Percentiles rank a stretch among this genome's conserved stretches.
phyloP scores from a whole-genome alignment of 2,888 invertebrate species.

The Scaptomyza polygonia region DNA sequence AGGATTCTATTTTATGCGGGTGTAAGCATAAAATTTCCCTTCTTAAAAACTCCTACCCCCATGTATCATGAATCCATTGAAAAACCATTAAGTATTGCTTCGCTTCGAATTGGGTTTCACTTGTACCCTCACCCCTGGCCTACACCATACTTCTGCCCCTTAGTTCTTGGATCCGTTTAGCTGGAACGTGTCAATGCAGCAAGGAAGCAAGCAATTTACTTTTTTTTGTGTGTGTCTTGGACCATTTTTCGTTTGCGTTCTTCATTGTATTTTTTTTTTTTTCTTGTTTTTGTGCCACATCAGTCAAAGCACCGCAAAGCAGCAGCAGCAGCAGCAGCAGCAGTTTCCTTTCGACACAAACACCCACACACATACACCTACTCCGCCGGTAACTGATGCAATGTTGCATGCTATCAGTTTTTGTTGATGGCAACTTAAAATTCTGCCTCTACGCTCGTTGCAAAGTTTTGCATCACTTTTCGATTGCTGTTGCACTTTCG shows the following conservation, averaged over 20 bases:
- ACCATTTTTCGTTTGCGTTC: constrained; percentile 23
- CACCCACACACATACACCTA: not conserved
- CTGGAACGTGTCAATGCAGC: constrained; percentile 69
- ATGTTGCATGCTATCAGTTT: constrained; percentile 52
- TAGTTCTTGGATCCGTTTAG: constrained; percentile 22
- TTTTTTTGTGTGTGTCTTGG: constrained; percentile 28
- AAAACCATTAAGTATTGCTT: constrained; percentile 69
- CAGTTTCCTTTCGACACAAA: constrained; percentile 34
- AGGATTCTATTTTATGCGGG: constrained; percentile 47
- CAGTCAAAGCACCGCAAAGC: constrained; percentile 74
- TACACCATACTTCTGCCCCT: not conserved
- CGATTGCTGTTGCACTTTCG: constrained; percentile 38
- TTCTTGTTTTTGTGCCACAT: constrained; percentile 66
- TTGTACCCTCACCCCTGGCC: not conserved
- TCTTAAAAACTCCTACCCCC: constrained; percentile 17
- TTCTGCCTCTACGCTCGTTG: constrained; percentile 32
- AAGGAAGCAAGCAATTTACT: constrained; percentile 57
- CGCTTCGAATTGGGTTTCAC: constrained; percentile 26
- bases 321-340: constrained; percentile 66
- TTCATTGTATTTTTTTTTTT: too few relatives aligned
- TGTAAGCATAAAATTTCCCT: not conserved
- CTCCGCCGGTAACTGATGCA: constrained; percentile 30
- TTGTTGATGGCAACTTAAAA: constrained; percentile 68
- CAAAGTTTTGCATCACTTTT: constrained; percentile 51
- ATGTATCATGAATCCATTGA: constrained; percentile 64